A percentile compares a stretch with the other conserved stretches of the same genome.
These are phyloP conservation scores for Sceloporus undulatus DNA, from an alignment of 2,113 vertebrate genomes.

Conservation along the genomic window DNA sequence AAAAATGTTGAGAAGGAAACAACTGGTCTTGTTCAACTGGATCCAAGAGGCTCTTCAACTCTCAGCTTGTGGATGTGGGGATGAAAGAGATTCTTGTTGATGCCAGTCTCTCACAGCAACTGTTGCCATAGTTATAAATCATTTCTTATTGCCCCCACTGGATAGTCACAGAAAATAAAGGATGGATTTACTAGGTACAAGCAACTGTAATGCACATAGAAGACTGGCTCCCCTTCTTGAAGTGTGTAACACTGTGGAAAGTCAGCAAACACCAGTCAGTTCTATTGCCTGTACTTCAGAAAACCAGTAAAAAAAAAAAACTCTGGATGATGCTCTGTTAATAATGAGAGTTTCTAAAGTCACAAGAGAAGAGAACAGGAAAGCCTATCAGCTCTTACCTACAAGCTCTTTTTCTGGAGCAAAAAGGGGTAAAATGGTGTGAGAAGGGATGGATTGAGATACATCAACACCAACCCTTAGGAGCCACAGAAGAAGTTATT, in stretches of 20 bases:
- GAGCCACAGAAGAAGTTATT: not conserved
- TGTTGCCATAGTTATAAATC: slow-evolving; percentile 75
- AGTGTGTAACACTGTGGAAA: not conserved
- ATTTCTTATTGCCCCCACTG: slow-evolving; percentile 56
- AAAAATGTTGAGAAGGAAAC: slow-evolving; percentile 13
- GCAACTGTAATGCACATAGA: not conserved
- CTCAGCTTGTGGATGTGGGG: slow-evolving; percentile 42
- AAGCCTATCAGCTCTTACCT: not conserved
- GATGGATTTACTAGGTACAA: slow-evolving; percentile 22
- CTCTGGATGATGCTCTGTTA: not conserved
- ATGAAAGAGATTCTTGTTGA: slow-evolving; percentile 66
- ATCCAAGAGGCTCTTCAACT: slow-evolving; percentile 42
- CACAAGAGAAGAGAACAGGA: not conserved
- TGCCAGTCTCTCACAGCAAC: slow-evolving; percentile 67
- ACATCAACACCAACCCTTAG: too few species aligned
- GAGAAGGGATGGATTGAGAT: too few species aligned
- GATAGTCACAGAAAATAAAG: slow-evolving; percentile 58
- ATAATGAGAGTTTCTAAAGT: slow-evolving; percentile 4
- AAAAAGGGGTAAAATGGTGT: not conserved
- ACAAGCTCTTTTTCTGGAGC: not conserved
- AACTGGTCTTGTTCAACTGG: not conserved
- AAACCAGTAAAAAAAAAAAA: slow-evolving; percentile 18
- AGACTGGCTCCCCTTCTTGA: not conserved
- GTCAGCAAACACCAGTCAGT: not conserved
- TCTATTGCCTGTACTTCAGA: slow-evolving; percentile 31